Evolutionary conservation across 2,888 invertebrate species (phyloP).

Genomic region (Microctonus brassicae): DNA sequence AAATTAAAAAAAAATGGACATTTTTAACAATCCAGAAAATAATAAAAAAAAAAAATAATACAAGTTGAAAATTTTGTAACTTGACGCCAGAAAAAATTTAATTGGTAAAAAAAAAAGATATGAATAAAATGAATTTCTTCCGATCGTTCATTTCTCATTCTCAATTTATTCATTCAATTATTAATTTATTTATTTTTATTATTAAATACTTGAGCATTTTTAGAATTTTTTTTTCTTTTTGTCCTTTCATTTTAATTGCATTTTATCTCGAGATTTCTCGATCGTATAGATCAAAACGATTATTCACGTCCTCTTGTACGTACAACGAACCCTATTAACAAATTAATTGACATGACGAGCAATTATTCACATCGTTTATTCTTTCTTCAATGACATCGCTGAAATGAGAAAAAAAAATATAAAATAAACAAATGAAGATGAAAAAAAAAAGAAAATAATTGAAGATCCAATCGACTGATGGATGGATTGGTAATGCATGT

Average conservation of each 20-base stretch:
- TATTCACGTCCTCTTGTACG: not conserved
- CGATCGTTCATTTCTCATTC: no score
- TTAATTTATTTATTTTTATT: no score
- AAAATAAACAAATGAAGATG: not conserved
- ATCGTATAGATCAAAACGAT: not conserved
- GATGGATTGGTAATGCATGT: not conserved
- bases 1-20: no score
- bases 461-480: not conserved
- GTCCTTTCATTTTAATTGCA: not conserved
- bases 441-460: not conserved
- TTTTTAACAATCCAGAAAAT: no score
- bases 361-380: slow-evolving; percentile 1
- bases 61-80: no score
- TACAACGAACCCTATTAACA: not conserved
- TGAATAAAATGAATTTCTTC: no score
- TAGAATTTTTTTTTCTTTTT: not conserved
- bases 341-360: not conserved
- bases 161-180: no score
- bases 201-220: no score
- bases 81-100: no score
- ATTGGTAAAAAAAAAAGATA: not conserved
- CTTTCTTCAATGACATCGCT: slow-evolving; percentile 2
- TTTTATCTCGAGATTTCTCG: not conserved
- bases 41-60: no score
- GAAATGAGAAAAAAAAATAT: not conserved